Conservation (phyloP, 2,797 vertebrate species). For the Pantherophis alleghaniensis region DNA sequence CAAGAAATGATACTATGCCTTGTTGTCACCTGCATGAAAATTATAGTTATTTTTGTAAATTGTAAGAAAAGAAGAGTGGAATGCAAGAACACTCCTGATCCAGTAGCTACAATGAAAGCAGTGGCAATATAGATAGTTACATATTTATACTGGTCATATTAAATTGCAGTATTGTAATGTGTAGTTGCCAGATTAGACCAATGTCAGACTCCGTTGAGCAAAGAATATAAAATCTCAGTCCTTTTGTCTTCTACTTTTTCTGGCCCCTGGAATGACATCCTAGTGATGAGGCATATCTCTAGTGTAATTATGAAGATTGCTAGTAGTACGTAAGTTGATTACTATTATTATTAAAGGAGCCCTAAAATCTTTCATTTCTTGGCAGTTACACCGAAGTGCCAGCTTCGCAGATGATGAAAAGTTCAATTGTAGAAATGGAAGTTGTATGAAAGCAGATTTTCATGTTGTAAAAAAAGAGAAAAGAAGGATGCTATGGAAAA, state of each 20-base stretch:
- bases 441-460: not conserved
- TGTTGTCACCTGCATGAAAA: not conserved
- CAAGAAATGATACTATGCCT: not conserved
- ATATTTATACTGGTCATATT: not conserved
- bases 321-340: not conserved
- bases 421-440: not conserved
- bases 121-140: not conserved
- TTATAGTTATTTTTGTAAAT: not conserved
- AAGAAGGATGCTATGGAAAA: not conserved
- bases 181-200: not conserved
- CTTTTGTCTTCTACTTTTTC: not conserved
- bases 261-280: not conserved
- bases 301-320: not conserved
- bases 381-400: not conserved
- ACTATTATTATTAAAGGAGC: not conserved
- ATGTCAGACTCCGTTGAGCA: not conserved
- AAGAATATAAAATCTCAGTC: not conserved
- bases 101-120: not conserved
- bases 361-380: not conserved
- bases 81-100: not conserved
- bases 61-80: not conserved
- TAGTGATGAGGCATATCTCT: not conserved
- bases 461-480: not conserved
- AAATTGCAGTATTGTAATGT: not conserved
- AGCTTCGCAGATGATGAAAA: not conserved